phyloP scores from a whole-genome alignment of 2,888 invertebrate genomes.

The Tortricodes alternella region DNA sequence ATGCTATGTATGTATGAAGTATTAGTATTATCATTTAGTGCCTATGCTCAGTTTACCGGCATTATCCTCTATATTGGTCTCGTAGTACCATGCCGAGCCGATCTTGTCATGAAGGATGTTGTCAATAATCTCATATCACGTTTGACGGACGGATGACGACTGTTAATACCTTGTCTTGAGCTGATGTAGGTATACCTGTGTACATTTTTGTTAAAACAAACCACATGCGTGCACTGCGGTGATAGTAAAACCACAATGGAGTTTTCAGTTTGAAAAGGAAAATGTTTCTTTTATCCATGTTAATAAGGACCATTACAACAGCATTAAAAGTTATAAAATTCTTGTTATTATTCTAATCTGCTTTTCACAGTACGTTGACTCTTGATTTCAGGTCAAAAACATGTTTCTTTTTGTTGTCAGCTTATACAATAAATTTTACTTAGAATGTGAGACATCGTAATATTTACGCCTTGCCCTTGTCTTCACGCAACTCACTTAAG shows the following conservation, averaged over 20 bases:
- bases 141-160: neutral
- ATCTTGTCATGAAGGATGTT: slow-evolving; percentile 23
- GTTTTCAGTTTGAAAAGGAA: no score
- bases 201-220: slow-evolving; percentile 10
- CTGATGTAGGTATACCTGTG: neutral
- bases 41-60: neutral
- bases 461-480: neutral
- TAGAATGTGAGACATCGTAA: neutral
- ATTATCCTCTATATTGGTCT: slow-evolving; percentile 8
- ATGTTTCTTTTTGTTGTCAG: no score
- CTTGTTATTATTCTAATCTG: no score
- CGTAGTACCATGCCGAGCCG: slow-evolving; percentile 1
- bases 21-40: neutral
- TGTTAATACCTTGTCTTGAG: neutral
- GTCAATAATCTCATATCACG: slow-evolving; percentile 26
- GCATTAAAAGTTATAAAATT: no score
- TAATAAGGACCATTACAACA: no score
- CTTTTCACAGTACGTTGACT: no score
- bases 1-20: neutral
- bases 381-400: no score
- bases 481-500: no score
- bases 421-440: neutral
- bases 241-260: no score
- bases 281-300: no score
- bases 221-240: neutral